A percentile compares a stretch with the other conserved stretches of the same genome.
Conservation (phyloP, 1,140 invertebrate species). For the Asbolus verrucosus region DNA sequence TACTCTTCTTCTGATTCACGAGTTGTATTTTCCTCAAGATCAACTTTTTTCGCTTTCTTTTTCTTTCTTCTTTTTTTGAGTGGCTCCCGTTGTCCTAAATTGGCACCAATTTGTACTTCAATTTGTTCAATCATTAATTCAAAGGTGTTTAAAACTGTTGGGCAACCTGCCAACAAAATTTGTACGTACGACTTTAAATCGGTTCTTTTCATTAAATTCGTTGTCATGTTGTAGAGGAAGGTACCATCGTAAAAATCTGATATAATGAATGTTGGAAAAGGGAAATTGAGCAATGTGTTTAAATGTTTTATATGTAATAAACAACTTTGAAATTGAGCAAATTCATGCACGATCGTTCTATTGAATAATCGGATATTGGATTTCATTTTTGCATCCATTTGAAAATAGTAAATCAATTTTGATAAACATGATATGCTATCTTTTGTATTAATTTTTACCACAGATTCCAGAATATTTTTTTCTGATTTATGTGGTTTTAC, state of each 20-base stretch:
- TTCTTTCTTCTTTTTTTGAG: conserved; percentile 34
- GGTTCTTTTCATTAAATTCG: conserved; percentile 55
- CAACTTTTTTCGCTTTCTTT: conserved; percentile 20
- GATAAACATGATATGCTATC: conserved; percentile 69
- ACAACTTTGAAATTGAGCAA: conserved; percentile 79
- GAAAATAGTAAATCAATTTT: conserved; percentile 74
- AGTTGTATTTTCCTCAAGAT: background rate
- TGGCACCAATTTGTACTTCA: background rate
- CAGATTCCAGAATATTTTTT: conserved; percentile 62
- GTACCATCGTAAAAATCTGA: conserved; percentile 77
- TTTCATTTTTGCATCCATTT: conserved; percentile 71
- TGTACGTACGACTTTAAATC: conserved; percentile 52
- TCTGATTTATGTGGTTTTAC: conserved; percentile 53
- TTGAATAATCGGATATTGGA: conserved; percentile 73
- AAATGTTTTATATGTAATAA: conserved; percentile 72
- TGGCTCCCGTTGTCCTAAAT: background rate
- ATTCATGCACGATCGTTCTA: conserved; percentile 72
- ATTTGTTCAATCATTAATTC: conserved; percentile 43
- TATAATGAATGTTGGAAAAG: conserved; percentile 68
- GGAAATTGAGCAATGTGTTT: conserved; percentile 73
- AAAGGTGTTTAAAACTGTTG: conserved; percentile 45
- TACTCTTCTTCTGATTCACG: conserved; percentile 8
- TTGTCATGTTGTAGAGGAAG: conserved; percentile 77
- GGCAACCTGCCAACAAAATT: conserved; percentile 48
- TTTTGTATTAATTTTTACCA: conserved; percentile 66